Conservation (phyloP, 2,113 vertebrate species). For the Lasiurus cinereus region DNA sequence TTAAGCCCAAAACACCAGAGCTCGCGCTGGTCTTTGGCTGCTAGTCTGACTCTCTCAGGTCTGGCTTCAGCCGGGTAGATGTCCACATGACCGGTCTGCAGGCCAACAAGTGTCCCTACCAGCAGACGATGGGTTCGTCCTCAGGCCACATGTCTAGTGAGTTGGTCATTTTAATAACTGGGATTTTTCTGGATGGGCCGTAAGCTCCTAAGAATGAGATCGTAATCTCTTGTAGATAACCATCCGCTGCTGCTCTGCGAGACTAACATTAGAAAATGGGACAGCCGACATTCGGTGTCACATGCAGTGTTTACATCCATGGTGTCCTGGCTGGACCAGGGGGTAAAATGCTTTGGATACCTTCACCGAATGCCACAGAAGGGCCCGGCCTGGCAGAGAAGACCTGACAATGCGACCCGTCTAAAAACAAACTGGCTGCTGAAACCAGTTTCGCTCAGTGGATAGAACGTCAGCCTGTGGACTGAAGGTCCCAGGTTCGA, state of each 20-base stretch:
- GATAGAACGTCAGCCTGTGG: too few relatives aligned
- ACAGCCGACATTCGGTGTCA: background rate
- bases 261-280: background rate
- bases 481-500: too few relatives aligned
- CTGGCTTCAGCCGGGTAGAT: background rate
- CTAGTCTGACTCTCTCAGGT: background rate
- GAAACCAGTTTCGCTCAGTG: too few relatives aligned
- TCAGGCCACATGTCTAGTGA: background rate
- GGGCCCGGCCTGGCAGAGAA: background rate
- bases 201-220: background rate
- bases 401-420: background rate
- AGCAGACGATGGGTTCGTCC: background rate
- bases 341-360: background rate
- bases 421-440: background rate
- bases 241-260: background rate
- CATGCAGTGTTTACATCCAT: background rate
- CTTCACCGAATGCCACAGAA: background rate
- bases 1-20: conserved; percentile 36
- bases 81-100: background rate
- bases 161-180: conserved; percentile 27
- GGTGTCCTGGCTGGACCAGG: background rate
- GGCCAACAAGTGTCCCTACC: background rate
- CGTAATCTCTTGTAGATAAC: background rate
- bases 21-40: background rate
- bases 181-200: background rate